These are phyloP conservation scores for Helicoverpa zea DNA, from an alignment of 1,140 invertebrate species.

Conservation along the genomic window DNA sequence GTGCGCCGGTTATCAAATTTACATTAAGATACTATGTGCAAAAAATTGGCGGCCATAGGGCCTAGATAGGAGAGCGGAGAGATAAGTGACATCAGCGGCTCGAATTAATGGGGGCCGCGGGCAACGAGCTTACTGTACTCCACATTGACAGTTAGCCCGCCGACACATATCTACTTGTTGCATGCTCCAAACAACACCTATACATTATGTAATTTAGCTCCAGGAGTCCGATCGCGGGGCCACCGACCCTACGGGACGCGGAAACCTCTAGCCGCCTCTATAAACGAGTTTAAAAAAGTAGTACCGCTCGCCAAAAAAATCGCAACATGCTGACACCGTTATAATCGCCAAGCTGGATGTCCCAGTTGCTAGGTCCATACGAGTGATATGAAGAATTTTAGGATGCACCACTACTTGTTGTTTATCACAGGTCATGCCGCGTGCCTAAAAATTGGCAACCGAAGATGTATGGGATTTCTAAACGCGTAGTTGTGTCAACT, in stretches of 20 bases:
- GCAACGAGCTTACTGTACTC: conserved; percentile 86
- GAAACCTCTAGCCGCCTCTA: conserved; percentile 86
- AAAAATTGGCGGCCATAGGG: conserved; percentile 86
- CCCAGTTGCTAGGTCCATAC: conserved; percentile 83
- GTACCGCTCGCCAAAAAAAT: conserved; percentile 87
- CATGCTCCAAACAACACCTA: conserved; percentile 84
- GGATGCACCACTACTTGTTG: conserved; percentile 82
- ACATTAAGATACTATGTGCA: conserved; percentile 80
- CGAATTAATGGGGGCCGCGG: conserved; percentile 86
- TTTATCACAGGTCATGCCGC: conserved; percentile 78
- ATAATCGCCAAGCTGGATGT: conserved; percentile 87
- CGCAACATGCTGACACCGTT: conserved; percentile 87
- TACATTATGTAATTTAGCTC: conserved; percentile 87
- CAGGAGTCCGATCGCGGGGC: conserved; percentile 82
- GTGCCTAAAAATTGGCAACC: conserved; percentile 78
- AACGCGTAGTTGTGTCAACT: conserved; percentile 87
- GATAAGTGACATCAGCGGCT: conserved; percentile 86
- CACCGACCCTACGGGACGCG: conserved; percentile 86
- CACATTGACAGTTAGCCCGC: conserved; percentile 87
- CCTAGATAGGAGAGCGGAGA: conserved; percentile 84
- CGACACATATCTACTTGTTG: conserved; percentile 87
- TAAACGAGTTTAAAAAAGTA: conserved; percentile 87
- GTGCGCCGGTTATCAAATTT: conserved; percentile 80
- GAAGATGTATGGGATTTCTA: conserved; percentile 83
- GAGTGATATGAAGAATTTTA: conserved; percentile 80